Percentiles rank a stretch among this genome's conserved stretches.
Evolutionary conservation across 2,888 invertebrate species (phyloP).

Genomic region (Athetis lepigone): DNA sequence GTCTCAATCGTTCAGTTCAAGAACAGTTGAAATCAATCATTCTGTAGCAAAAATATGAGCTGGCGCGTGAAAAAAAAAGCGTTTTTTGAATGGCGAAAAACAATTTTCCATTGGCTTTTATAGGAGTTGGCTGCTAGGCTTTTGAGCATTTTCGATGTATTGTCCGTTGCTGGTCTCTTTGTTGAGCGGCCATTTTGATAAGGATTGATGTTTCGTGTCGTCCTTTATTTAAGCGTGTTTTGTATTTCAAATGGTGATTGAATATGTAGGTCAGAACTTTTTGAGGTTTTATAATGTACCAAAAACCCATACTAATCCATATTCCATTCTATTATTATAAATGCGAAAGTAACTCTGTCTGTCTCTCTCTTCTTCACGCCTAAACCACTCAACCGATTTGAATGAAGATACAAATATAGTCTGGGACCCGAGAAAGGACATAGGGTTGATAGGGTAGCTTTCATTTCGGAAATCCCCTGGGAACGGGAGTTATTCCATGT

Average conservation of each 20-base stretch:
- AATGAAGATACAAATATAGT: no score
- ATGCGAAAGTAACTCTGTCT: no score
- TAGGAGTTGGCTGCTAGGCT: conserved; percentile 14
- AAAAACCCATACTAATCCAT: no score
- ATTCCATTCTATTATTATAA: no score
- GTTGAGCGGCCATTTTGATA: conserved; percentile 29
- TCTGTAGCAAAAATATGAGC: conserved; percentile 67
- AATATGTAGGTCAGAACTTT: no score
- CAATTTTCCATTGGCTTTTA: conserved; percentile 68
- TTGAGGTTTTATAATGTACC: no score
- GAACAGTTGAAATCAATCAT: conserved; percentile 74
- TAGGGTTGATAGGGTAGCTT: no score
- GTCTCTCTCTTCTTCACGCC: no score
- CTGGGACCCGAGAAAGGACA: no score
- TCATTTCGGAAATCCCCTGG: no score
- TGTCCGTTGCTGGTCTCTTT: conserved; percentile 41
- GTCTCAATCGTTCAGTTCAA: conserved; percentile 59
- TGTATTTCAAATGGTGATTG: conserved; percentile 6
- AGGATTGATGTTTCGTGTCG: conserved; percentile 37
- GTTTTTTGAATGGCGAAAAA: conserved; percentile 67
- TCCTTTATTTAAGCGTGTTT: conserved; percentile 16
- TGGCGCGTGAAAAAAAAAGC: conserved; percentile 47
- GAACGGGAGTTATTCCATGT: no score
- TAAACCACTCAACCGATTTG: no score
- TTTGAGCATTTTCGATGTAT: conserved; percentile 34